A percentile compares a stretch with the other conserved stretches of the same genome.
Conservation (phyloP, 2,888 invertebrate genomes). For the Ptilodon capucinus region DNA sequence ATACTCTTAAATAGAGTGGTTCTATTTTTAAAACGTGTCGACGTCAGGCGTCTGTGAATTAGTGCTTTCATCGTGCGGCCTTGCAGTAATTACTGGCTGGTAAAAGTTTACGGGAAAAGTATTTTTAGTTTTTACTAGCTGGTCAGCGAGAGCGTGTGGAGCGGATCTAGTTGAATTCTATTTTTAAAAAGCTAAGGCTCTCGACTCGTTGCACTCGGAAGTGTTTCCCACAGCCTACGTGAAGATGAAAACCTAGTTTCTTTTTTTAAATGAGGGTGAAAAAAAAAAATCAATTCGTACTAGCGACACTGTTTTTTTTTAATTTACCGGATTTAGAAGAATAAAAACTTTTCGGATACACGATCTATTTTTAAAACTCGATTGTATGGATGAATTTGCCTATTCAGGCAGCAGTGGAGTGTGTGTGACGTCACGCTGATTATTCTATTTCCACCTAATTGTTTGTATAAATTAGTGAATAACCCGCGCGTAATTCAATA, state of each 20-base stretch:
- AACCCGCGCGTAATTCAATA: slow-evolving; percentile 14
- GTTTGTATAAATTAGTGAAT: slow-evolving; percentile 19
- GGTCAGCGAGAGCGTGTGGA: slow-evolving; percentile 19
- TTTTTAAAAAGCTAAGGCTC: slow-evolving; percentile 9
- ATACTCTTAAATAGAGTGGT: slow-evolving; percentile 33
- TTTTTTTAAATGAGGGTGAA: background rate
- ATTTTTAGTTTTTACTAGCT: slow-evolving; percentile 14
- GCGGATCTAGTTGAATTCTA: slow-evolving; percentile 6
- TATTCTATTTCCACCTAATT: slow-evolving; percentile 12
- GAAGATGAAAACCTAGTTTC: background rate
- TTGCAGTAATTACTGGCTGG: slow-evolving; percentile 41
- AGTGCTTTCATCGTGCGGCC: slow-evolving; percentile 40
- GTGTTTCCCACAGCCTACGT: background rate
- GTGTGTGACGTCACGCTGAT: slow-evolving; percentile 4
- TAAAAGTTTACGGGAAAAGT: slow-evolving; percentile 30
- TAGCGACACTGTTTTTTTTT: too few species aligned
- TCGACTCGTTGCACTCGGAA: background rate
- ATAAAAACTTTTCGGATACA: background rate
- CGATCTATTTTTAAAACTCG: background rate
- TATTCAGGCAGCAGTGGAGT: background rate
- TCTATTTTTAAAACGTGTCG: slow-evolving; percentile 45
- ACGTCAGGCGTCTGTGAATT: slow-evolving; percentile 42
- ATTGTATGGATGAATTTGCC: background rate
- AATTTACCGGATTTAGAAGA: background rate
- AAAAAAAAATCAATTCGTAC: too few species aligned